Percentiles rank a stretch among this genome's conserved stretches.
Evolutionary conservation across 2,113 vertebrate species (phyloP).

Genomic region (Cryptotis parvus): DNA sequence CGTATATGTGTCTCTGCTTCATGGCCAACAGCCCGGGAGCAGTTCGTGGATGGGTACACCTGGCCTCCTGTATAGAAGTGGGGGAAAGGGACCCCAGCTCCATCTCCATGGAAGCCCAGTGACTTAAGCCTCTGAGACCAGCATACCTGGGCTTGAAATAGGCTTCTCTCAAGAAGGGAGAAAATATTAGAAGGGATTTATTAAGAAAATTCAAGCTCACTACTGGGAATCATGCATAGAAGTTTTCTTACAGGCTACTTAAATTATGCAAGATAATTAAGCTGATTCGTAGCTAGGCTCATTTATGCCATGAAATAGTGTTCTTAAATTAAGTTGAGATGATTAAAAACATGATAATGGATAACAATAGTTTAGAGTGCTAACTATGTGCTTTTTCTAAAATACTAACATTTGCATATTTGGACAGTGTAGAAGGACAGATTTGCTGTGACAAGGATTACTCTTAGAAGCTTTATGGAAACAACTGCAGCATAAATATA

Average conservation of each 20-base stretch:
- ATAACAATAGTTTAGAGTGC: neutral
- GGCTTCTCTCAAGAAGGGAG: no score
- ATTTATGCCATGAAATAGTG: neutral
- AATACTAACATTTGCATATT: neutral
- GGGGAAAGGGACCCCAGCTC: no score
- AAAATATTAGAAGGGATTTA: neutral
- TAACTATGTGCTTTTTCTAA: neutral
- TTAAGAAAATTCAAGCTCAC: neutral
- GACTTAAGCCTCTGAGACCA: no score
- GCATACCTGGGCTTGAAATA: no score
- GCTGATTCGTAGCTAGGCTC: neutral
- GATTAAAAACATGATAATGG: slow-evolving; percentile 1
- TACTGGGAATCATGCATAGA: neutral
- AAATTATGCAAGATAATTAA: neutral
- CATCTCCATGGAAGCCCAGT: no score
- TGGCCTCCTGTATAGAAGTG: no score
- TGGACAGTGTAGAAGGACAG: neutral
- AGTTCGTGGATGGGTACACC: no score
- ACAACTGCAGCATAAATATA: neutral
- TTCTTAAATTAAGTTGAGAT: neutral
- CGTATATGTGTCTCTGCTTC: no score
- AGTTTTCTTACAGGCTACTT: neutral
- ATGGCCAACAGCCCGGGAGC: no score
- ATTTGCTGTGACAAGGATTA: neutral
- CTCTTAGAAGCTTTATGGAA: neutral